These are phyloP conservation scores for Scrobipalpa costella DNA, from an alignment of 2,888 invertebrate species.

Conservation along the genomic window DNA sequence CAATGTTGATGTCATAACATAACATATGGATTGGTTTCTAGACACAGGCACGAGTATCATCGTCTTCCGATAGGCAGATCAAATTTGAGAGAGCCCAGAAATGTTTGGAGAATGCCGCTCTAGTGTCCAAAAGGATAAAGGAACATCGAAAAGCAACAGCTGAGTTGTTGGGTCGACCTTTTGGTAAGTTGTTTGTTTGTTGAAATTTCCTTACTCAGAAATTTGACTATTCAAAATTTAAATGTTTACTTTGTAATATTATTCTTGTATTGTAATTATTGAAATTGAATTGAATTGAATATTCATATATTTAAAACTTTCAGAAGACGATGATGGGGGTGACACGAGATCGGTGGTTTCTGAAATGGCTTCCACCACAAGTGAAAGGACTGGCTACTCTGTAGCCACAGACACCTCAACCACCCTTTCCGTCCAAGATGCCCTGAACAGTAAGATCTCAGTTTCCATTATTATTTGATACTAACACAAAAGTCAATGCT, in stretches of 20 bases:
- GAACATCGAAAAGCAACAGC: conserved; percentile 77
- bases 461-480: too few relatives aligned
- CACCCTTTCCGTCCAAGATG: conserved; percentile 72
- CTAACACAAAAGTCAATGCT: background rate
- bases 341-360: conserved; percentile 70
- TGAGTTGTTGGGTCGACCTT: conserved; percentile 69
- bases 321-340: conserved; percentile 68
- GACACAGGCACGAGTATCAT: conserved; percentile 53
- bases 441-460: conserved; percentile 72
- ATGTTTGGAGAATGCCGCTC: conserved; percentile 76
- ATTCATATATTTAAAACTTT: background rate
- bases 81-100: conserved; percentile 75
- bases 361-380: conserved; percentile 72
- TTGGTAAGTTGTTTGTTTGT: conserved; percentile 52
- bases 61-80: conserved; percentile 70
- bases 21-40: conserved; percentile 35
- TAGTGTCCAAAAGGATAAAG: conserved; percentile 75
- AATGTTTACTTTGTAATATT: background rate
- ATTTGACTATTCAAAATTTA: too few relatives aligned
- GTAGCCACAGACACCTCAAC: conserved; percentile 68
- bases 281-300: background rate
- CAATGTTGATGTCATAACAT: conserved; percentile 4
- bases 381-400: conserved; percentile 72
- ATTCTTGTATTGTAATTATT: conserved; percentile 1
- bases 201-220: too few relatives aligned